Base-by-base conservation (phyloP, 2,113 vertebrate species). In the Esox niger region DNA sequence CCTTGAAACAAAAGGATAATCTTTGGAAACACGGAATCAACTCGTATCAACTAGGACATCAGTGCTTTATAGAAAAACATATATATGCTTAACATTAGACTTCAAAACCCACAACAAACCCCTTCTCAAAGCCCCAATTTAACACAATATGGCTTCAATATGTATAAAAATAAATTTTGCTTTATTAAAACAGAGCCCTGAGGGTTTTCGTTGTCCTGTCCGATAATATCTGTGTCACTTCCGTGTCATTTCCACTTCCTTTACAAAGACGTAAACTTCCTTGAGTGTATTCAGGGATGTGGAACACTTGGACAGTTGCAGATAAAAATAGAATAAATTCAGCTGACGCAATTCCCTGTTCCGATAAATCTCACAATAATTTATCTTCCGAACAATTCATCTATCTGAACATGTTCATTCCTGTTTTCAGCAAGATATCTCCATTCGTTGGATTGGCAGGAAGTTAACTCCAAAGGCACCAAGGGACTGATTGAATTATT, bases 111-210 rank as follows among this genome's bases (percentile, higher is more conserved):
- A 86, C 88, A 8, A 87, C 88, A 88, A 90, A 88, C 91, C 93
- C 91, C 89, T 71, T 81, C 93, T 92, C 83, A 83, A 83, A 94
- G 91, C 91, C 91, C 90, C 88, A 43, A 79, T 90, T 94, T 87
- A 88, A 89, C 92, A 95, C 92, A 94, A 94, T 94, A 97, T 91
- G 87, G 85, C 88, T 88, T 71, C 90, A 87, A 92, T 92, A 93
- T 93, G 94, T 95, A 95, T 92, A 95, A 97, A 98, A 96, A 96
- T 94, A 97, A 87, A 94, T 93, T 90, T 88, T 91, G 90, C 86
- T 92, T 94, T 43, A 17, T 79, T 81, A 84, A 43, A 43, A 90
- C 84, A 90, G 93, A 93, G 94, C 93, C 96, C 96, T 97, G 95
- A 98, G 95, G 93, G 94, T 94, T 93, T 90, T 80, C 75, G 94